Evolutionary conservation across 2,113 vertebrate species (phyloP).

Genomic region (Andinoacara biseriatus): DNA sequence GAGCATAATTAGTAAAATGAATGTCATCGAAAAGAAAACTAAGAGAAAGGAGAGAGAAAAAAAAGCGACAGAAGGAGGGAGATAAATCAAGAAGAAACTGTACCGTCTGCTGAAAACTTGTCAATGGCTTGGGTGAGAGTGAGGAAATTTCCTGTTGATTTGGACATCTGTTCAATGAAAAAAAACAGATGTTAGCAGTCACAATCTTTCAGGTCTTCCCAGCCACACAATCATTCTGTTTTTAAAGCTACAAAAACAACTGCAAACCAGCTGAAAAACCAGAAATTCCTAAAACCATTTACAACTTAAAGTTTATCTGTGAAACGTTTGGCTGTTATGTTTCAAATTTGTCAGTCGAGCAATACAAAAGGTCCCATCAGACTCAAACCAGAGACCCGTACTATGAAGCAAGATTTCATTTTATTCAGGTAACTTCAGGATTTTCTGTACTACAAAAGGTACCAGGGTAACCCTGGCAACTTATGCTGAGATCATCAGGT

Average conservation of each 20-base stretch:
- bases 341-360: not conserved
- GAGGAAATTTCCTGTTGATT: constrained; percentile 98
- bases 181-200: constrained; percentile 57
- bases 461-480: not conserved
- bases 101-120: constrained; percentile 98
- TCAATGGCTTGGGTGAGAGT: constrained; percentile 88
- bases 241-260: constrained; percentile 13
- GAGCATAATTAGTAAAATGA: not conserved
- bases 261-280: not conserved
- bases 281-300: not conserved
- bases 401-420: not conserved
- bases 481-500: no score
- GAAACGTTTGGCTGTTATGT: not conserved
- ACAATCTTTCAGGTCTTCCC: not conserved
- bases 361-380: not conserved
- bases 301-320: not conserved
- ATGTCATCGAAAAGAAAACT: not conserved
- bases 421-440: not conserved
- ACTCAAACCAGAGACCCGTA: not conserved
- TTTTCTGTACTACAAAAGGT: not conserved
- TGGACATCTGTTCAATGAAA: constrained; percentile 90
- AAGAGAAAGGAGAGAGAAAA: not conserved
- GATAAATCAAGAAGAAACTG: constrained; percentile 31
- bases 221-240: not conserved
- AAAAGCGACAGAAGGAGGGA: not conserved